Conservation (phyloP, 64 coral and sea anemone species). For the Porites lutea region DNA sequence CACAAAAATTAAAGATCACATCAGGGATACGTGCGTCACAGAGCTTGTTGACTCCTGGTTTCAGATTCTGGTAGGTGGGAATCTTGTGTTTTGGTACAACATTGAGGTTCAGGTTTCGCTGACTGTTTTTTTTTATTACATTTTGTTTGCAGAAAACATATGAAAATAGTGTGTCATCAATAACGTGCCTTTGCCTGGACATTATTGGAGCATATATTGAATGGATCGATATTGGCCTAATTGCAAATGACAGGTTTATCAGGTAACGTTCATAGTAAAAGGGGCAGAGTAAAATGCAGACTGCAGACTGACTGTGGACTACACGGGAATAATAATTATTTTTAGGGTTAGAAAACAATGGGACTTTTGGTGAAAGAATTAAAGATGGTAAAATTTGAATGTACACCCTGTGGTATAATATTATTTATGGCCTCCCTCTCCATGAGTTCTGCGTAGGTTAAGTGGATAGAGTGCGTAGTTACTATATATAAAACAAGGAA, state of each 20-base stretch:
- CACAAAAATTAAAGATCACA: slow-evolving; percentile 85
- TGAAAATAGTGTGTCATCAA: slow-evolving; percentile 61
- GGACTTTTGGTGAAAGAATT: too few relatives aligned
- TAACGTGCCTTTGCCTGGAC: slow-evolving; percentile 91
- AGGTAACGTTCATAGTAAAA: slow-evolving; percentile 49
- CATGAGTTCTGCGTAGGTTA: too few relatives aligned
- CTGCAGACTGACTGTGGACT: too few relatives aligned
- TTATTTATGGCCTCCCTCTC: too few relatives aligned
- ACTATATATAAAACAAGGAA: too few relatives aligned
- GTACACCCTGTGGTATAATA: too few relatives aligned
- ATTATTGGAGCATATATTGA: slow-evolving; percentile 91
- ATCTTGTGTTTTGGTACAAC: neutral
- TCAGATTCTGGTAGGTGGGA: slow-evolving; percentile 77
- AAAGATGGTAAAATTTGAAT: too few relatives aligned
- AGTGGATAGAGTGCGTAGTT: too few relatives aligned
- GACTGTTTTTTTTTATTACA: neutral
- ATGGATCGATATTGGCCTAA: slow-evolving; percentile 93
- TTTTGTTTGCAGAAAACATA: slow-evolving; percentile 52
- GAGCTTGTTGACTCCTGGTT: slow-evolving; percentile 93
- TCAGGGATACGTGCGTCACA: slow-evolving; percentile 45
- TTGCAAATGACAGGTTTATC: slow-evolving; percentile 98
- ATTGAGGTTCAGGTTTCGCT: too few relatives aligned
- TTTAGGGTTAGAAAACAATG: too few relatives aligned
- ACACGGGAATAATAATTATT: too few relatives aligned
- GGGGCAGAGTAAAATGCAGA: too few relatives aligned